Base-by-base conservation (phyloP, 2,797 vertebrate genomes). In the Peromyscus attwateri region DNA sequence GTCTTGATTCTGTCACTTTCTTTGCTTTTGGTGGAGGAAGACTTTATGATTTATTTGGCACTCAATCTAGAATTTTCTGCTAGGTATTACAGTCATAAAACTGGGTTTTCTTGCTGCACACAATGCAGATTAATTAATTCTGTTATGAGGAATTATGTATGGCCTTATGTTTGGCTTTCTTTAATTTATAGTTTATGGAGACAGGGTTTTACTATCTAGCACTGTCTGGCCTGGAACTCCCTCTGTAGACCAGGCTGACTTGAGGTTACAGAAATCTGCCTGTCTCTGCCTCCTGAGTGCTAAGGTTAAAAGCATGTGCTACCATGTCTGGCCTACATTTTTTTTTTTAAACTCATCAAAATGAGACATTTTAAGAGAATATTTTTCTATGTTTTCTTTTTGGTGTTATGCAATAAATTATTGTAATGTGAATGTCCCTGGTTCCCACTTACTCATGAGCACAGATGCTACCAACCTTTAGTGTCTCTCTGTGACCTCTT, bases 321-420 rank as follows among this genome's bases (percentile, higher is more conserved):
- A 84, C 40, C 29, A 46, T 66, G 60, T 46, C 60, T 64, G 82
- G 60, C 27, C 25, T 64, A 83, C 60, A 89, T 31, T 60, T 70
- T 92, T 81, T 96, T 82, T 96, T 94, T 2, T 4, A 94, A n/a
- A 93, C 66, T 89, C 70, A 93, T 64, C 21, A 83, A 96, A 87
- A 87, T 93, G 62, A 76, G 37, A 96, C 85, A 73, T 76, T 82
- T 89, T 43, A 77, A 87, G 92, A 71, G 66, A 88, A 84, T 92
- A 64, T 92, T 87, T 40, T 87, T 88, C 55, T 43, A 62, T 84
- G 52, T 66, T 97, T 95, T 97, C 91, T 95, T 91, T 93, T 62
- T 46, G 27, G n/a, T 79, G 73, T 87, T 7, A 6, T 5, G 46
- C 31, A 89, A 57, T 94, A 83, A 95, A n/a, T 89, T 64, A 93